These are phyloP conservation scores for Pachydiplax longipennis DNA, from an alignment of 2,888 invertebrate genomes.

Conservation along the genomic window DNA sequence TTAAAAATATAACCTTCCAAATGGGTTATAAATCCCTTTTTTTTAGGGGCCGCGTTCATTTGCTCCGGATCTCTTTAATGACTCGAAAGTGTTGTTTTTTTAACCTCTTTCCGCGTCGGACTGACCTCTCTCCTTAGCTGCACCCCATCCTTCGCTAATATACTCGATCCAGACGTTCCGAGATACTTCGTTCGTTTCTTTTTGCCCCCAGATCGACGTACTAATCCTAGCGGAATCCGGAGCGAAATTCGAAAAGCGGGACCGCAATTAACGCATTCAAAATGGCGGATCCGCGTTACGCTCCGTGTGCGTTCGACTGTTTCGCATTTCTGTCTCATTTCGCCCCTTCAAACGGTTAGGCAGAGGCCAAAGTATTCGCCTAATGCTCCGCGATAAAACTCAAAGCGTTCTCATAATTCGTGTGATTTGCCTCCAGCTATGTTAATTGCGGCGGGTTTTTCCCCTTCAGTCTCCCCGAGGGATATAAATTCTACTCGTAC, in stretches of 20 bases:
- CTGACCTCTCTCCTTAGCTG: background rate
- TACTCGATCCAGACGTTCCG: background rate
- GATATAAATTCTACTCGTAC: background rate
- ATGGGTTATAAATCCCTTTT: background rate
- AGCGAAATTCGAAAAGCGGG: background rate
- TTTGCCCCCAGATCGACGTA: background rate
- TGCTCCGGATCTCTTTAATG: conserved; percentile 1
- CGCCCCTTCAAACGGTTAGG: background rate
- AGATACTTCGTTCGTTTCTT: background rate
- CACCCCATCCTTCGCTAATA: background rate
- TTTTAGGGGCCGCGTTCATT: background rate
- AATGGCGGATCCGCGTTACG: background rate
- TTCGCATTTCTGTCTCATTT: background rate
- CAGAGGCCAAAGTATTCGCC: background rate
- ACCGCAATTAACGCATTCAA: background rate
- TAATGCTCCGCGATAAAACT: background rate
- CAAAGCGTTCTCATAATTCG: background rate
- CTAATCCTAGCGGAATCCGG: background rate
- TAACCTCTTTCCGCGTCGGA: background rate
- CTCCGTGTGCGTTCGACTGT: background rate
- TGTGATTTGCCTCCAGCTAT: background rate
- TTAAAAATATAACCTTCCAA: background rate
- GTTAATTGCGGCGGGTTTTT: background rate
- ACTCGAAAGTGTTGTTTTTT: background rate
- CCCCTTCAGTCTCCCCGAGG: background rate